Evolutionary conservation across 2,888 invertebrate genomes (phyloP), one percentile per base, ranked within the genome.

Genomic region (Tinea pellionella): DNA sequence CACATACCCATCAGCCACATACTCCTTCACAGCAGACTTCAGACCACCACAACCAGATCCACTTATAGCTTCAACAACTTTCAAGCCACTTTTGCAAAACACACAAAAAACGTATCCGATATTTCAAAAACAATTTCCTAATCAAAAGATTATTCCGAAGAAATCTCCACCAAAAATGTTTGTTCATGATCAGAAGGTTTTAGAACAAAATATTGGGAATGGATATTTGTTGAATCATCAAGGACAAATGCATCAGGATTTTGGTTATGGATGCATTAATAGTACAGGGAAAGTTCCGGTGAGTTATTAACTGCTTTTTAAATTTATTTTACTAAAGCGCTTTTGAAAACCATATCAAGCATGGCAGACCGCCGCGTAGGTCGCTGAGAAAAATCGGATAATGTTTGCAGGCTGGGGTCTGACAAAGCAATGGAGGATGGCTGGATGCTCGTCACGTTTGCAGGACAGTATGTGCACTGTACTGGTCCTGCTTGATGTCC

Each of bases 1-100:
- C 19, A 77, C 89, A 59, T 92, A 93, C 70, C 89, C 90, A 0
- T 92, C 92, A 51, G 91, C 94, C 30, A 94, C 94, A 0, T 95
- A 94, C 69, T 94, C 94, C 53, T 94, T 95, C 76, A 94, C 94
- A 1, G 94, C 95, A 0, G 94, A 95, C 76, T 93, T 94, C 74
- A 82, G 94, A 41, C 84, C 93, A 0, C 91, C 92, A 69, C 89
- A 90, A 67, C 89, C 90, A 8, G 86, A 88, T 16, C 89, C 90
- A 0, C 71, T 90, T 12, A 84, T 90, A 47, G 86, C 89, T 0
- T 87, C 89, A 1, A 87, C 88, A 0, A 86, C 89, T 9, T 90
- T 91, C 69, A 89, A 91, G 68, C 89, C 90, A 0, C 70, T 90
- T 0, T 77, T 89, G 53, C 77, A 88, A 61, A 83, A 78, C 61